Percentiles rank a stretch among this genome's conserved stretches.
Conservation (phyloP, 2,888 invertebrate genomes). For the Chalcis sispes region DNA sequence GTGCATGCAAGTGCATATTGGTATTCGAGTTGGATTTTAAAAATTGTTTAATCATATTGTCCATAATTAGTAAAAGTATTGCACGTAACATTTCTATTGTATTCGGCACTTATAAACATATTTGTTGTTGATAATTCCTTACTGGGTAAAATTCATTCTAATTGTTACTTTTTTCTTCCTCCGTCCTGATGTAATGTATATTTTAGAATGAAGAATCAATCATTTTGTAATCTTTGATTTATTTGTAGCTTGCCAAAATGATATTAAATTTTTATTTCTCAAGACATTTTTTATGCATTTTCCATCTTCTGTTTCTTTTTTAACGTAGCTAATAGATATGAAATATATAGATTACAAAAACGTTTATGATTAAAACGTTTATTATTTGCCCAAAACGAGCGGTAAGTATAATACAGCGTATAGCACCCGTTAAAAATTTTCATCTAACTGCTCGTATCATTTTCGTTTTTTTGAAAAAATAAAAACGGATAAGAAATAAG, state of each 20-base stretch:
- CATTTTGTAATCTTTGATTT: conserved; percentile 55
- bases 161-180: conserved; percentile 52
- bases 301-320: conserved; percentile 33
- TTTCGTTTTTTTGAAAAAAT: conserved; percentile 15
- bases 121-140: conserved; percentile 50
- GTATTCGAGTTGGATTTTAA: conserved; percentile 47
- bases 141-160: conserved; percentile 46
- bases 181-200: conserved; percentile 54
- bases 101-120: conserved; percentile 43
- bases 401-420: conserved; percentile 51
- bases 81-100: conserved; percentile 52
- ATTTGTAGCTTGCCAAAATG: conserved; percentile 58
- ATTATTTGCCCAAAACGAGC: conserved; percentile 26
- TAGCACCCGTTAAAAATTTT: conserved; percentile 28
- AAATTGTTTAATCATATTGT: conserved; percentile 41
- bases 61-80: conserved; percentile 40
- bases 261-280: conserved; percentile 60
- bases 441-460: conserved; percentile 5
- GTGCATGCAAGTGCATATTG: conserved; percentile 48
- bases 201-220: conserved; percentile 35
- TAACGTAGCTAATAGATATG: conserved; percentile 21
- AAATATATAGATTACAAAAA: conserved; percentile 2
- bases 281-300: conserved; percentile 53
- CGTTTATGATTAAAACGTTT: conserved; percentile 15
- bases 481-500: neutral